phyloP scores from a whole-genome alignment of 2,797 vertebrate species.

The Eulemur albifrons region DNA sequence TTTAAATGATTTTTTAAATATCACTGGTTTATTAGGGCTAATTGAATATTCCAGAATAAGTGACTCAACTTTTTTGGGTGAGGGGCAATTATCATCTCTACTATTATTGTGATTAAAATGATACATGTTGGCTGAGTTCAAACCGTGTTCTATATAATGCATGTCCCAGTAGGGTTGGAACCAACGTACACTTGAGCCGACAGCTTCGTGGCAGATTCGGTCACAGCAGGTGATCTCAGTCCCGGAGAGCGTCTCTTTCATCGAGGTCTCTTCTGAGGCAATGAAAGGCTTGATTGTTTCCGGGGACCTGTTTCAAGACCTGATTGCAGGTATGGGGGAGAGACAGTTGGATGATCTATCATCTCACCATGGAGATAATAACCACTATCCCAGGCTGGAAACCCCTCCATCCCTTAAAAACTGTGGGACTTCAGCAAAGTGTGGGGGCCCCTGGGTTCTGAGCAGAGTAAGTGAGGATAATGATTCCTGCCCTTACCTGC shows the following conservation, averaged over 20 bases:
- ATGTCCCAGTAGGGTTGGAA: neutral
- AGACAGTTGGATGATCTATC: neutral
- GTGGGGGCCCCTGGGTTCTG: neutral
- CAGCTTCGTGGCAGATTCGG: neutral
- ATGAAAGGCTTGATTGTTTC: constrained; percentile 29
- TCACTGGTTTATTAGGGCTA: constrained; percentile 67
- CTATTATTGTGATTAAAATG: constrained; percentile 51
- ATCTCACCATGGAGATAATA: neutral
- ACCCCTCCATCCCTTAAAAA: neutral
- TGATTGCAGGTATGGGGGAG: neutral
- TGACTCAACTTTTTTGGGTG: neutral
- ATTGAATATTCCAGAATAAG: constrained; percentile 70
- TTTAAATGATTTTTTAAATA: constrained; percentile 67
- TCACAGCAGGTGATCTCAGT: neutral
- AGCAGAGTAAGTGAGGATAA: neutral
- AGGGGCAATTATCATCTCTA: constrained; percentile 35
- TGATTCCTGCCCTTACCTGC: neutral
- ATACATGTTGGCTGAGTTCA: constrained; percentile 29
- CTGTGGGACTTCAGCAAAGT: neutral
- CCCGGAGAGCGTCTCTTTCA: neutral
- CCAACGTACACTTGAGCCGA: neutral
- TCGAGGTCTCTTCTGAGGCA: neutral
- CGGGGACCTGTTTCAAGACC: neutral
- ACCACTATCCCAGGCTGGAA: neutral
- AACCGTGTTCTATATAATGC: neutral